phyloP scores from a whole-genome alignment of 1,140 invertebrate species.

The Heliconius congener region DNA sequence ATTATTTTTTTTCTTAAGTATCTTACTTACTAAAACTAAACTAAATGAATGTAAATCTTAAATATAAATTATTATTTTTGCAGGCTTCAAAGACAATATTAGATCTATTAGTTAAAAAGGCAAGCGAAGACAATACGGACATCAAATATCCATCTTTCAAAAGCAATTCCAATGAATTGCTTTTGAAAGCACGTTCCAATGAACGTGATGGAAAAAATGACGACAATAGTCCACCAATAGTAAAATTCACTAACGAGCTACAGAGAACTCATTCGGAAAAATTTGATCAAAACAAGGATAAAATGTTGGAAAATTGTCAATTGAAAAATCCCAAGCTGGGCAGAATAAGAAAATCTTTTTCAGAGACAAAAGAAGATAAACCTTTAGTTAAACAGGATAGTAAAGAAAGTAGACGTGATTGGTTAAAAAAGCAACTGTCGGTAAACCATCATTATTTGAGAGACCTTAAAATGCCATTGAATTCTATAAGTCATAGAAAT shows the following conservation, averaged over 20 bases:
- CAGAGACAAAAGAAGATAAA: constrained; percentile 57
- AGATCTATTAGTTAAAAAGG: constrained; percentile 83
- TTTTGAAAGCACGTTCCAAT: too few relatives aligned
- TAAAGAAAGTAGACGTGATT: constrained; percentile 73
- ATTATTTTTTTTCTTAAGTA: too few relatives aligned
- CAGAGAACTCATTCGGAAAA: constrained; percentile 61
- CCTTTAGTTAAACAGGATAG: constrained; percentile 67
- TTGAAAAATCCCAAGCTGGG: constrained; percentile 48
- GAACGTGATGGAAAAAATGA: constrained; percentile 32
- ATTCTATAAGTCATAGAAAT: constrained; percentile 91
- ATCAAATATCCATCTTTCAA: constrained; percentile 85
- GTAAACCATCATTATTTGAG: constrained; percentile 87
- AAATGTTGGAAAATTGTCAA: constrained; percentile 49
- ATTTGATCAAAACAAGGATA: constrained; percentile 39
- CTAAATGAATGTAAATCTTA: not conserved
- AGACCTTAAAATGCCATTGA: constrained; percentile 88
- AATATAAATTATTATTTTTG: constrained; percentile 41
- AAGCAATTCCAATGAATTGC: too few relatives aligned
- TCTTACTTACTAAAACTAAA: not conserved
- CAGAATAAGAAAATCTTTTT: constrained; percentile 52
- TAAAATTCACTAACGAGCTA: constrained; percentile 48
- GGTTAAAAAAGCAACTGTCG: constrained; percentile 84
- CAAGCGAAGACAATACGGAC: constrained; percentile 84
- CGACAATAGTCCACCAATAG: constrained; percentile 51
- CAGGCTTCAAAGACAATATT: constrained; percentile 85